A percentile compares a stretch with the other conserved stretches of the same genome.
Evolutionary conservation across 2,113 vertebrate species (phyloP).

Genomic region (Pluvialis apricaria): DNA sequence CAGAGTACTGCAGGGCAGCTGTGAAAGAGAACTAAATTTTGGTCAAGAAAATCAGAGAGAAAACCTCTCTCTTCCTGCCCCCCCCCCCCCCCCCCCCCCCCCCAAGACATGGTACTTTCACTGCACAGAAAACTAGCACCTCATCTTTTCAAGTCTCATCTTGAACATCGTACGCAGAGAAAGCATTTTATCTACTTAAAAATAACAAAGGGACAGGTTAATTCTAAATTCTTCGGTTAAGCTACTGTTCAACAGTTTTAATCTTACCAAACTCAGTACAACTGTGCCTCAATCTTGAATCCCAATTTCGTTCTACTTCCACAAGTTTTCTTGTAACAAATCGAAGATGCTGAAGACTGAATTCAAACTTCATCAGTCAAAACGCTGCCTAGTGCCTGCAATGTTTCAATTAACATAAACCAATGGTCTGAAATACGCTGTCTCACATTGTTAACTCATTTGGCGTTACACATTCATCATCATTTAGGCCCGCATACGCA

Average conservation of each 20-base stretch:
- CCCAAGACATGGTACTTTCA: not conserved
- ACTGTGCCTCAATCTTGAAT: not conserved
- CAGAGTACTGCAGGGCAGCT: not conserved
- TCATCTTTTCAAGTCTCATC: not conserved
- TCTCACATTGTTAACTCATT: not conserved
- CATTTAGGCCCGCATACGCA: not conserved
- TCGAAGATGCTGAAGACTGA: not conserved
- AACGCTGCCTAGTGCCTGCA: not conserved
- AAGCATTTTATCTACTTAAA: not conserved
- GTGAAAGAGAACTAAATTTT: not conserved
- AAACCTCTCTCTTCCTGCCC: not conserved
- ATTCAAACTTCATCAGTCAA: not conserved
- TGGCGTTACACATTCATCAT: fast-evolving
- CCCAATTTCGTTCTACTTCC: not conserved
- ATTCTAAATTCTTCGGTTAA: not conserved
- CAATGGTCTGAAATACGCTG: not conserved
- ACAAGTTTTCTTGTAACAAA: not conserved
- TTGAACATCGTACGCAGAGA: not conserved
- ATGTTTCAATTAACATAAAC: not conserved
- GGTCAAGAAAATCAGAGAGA: not conserved
- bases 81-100: too few relatives aligned
- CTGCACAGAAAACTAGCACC: not conserved
- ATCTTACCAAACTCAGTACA: not conserved
- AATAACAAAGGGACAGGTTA: not conserved
- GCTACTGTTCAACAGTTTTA: not conserved